Evolutionary conservation across 64 coral and sea anemone species (phyloP).

Genomic region (Porites lutea): DNA sequence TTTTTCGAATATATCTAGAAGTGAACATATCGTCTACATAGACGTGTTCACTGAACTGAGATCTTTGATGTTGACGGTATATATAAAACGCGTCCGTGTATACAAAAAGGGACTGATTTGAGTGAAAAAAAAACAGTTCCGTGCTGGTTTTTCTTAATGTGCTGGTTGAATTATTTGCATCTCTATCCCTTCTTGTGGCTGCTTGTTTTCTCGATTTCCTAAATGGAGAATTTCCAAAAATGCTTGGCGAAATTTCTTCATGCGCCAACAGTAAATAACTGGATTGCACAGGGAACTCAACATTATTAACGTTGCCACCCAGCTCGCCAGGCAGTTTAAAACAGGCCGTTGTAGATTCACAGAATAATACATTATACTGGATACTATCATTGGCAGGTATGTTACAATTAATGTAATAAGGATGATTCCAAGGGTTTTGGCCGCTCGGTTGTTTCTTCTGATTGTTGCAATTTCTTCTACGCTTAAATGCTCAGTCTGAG

Average conservation of each 20-base stretch:
- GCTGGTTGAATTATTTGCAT: no score
- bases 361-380: background rate
- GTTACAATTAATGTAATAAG: background rate
- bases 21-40: no score
- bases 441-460: background rate
- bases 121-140: no score
- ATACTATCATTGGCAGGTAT: background rate
- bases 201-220: no score
- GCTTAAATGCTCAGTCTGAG: background rate
- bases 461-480: background rate
- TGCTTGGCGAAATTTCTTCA: background rate
- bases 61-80: no score
- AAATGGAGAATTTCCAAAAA: background rate
- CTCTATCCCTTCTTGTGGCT: no score
- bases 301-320: background rate
- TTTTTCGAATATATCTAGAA: no score
- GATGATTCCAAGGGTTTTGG: background rate
- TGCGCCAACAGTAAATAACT: background rate
- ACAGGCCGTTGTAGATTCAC: background rate
- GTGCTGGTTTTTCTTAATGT: no score
- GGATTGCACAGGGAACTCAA: background rate
- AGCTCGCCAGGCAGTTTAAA: no score
- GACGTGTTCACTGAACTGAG: no score
- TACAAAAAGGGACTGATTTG: no score
- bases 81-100: no score